Base-by-base conservation (phyloP, 2,888 invertebrate genomes). In the Melipona beecheii region DNA sequence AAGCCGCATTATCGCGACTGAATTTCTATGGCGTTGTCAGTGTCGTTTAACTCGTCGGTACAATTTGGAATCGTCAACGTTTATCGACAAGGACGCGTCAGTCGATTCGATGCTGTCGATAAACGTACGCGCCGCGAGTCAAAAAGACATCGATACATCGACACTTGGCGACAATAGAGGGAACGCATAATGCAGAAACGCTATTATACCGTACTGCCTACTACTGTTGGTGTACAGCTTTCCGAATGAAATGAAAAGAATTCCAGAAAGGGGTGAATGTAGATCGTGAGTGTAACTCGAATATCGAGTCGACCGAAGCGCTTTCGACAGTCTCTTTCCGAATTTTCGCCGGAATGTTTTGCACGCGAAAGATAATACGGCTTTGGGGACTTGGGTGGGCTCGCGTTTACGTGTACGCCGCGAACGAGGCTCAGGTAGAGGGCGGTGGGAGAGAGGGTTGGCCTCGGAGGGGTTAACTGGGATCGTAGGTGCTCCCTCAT, bases 281-380 rank as follows among this genome's bases (percentile, higher is more conserved):
- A 60, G 4, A 9, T 19, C 5, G 27, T 36, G 36, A 71, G 54
- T 13, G 52, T 15, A 58, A 58, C 43, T 56, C 27, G 0, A 31
- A 24, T 24, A 54, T 72, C 24, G 31, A 70, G 64, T 64, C 31
- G 54, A 54, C 68, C 65, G 21, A 19, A 70, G 24, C 43, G n/a
- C 27, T n/a, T n/a, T n/a, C n/a, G n/a, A n/a, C 21, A 72, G 9
- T 82, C 27, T 49, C 17, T 54, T 56, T 31, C 17, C 3, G 2
- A 19, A 15, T 17, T 19, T 17, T 54, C 6, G 19, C 43, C 2
- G 60, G 65, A 65, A 73, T 60, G 71, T 75, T 84, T 81, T 66
- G 9, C 43, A 75, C 78, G 21, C 50, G 64, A 50, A 64, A 65
- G 72, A 78, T 75, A 78, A 85, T 81, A 72, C 31, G 3, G 4